These are phyloP conservation scores for Macrosteles quadrilineatus DNA, from an alignment of 1,140 invertebrate species.

Conservation along the genomic window DNA sequence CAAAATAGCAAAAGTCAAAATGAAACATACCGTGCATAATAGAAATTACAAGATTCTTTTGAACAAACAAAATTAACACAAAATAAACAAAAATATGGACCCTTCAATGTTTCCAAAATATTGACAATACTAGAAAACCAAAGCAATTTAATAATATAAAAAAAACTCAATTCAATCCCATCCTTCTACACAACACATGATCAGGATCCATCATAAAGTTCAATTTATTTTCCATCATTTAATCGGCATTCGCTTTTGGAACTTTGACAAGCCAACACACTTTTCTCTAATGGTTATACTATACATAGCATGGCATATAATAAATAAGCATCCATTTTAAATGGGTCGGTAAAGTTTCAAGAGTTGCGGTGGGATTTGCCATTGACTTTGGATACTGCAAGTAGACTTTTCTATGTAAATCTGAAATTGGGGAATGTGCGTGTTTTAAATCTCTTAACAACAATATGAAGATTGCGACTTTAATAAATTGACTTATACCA, in stretches of 20 bases:
- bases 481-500: no score
- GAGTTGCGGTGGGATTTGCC: no score
- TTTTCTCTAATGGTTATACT: not conserved
- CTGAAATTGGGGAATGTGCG: no score
- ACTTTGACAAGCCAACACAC: not conserved
- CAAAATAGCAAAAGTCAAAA: not conserved
- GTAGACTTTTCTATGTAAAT: no score
- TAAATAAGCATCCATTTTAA: not conserved
- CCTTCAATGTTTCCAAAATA: slow-evolving; percentile 1
- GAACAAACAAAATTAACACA: not conserved
- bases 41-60: not conserved
- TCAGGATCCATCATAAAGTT: slow-evolving; percentile 17
- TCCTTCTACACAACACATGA: not conserved
- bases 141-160: slow-evolving; percentile 20
- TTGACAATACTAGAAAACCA: slow-evolving; percentile 15
- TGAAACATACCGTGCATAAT: not conserved
- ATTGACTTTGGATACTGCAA: no score
- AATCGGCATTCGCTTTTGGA: not conserved
- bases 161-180: not conserved
- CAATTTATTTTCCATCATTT: slow-evolving; percentile 6
- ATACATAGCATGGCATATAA: not conserved
- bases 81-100: not conserved
- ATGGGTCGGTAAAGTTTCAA: no score
- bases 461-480: no score
- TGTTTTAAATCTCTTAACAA: no score